These are phyloP conservation scores for Lepidocolaptes lacrymiger DNA, from an alignment of 2,797 vertebrate genomes.

Conservation along the genomic window DNA sequence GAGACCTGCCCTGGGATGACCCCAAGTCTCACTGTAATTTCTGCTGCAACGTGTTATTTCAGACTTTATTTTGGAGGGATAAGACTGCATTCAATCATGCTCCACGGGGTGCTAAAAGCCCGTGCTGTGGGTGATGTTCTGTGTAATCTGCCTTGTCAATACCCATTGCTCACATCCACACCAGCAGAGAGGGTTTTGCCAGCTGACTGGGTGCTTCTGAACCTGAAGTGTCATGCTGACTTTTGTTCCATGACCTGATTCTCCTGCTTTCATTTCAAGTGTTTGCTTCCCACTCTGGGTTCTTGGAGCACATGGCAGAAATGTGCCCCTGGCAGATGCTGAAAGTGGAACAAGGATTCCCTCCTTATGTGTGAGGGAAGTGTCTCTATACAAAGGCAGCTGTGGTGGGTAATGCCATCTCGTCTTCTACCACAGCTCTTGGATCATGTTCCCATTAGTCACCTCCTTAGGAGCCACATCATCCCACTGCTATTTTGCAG, in stretches of 20 bases:
- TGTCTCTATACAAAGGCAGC: neutral
- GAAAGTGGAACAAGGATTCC: neutral
- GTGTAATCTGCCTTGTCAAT: slow-evolving; percentile 24
- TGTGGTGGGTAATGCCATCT: neutral
- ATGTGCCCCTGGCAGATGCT: neutral
- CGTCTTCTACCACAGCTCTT: neutral
- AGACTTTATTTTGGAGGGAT: neutral
- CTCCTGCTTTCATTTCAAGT: neutral
- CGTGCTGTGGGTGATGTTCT: neutral
- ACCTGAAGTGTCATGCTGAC: neutral
- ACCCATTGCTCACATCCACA: neutral
- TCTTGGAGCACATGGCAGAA: neutral
- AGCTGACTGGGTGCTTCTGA: neutral
- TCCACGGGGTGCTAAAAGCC: slow-evolving; percentile 33
- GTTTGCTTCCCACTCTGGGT: neutral
- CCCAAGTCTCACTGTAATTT: neutral
- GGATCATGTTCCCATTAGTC: neutral
- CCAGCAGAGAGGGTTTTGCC: neutral
- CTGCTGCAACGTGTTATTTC: neutral
- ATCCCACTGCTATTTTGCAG: neutral
- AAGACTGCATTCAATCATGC: neutral
- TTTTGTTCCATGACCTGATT: neutral
- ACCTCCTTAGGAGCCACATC: slow-evolving; percentile 12
- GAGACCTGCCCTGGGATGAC: neutral
- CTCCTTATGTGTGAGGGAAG: neutral